A percentile compares a stretch with the other conserved stretches of the same genome.
Conservation (phyloP, 2,888 invertebrate species). For the Lasius platythorax region DNA sequence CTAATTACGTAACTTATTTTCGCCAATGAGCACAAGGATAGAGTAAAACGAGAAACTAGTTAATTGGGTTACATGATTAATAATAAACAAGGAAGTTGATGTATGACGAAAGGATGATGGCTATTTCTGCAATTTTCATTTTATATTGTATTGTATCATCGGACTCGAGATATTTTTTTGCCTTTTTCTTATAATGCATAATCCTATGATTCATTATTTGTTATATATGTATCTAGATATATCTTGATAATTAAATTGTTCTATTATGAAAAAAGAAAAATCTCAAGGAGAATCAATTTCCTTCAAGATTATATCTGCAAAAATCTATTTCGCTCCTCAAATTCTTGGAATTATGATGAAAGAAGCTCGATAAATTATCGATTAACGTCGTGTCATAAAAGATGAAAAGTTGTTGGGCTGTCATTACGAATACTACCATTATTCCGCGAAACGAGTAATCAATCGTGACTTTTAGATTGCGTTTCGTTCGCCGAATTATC, state of each 20-base stretch:
- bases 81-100: slow-evolving; percentile 6
- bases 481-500: slow-evolving; percentile 24
- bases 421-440: not conserved
- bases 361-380: slow-evolving; percentile 12
- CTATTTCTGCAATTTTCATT: not conserved
- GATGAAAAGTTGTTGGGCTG: slow-evolving; percentile 8
- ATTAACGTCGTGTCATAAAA: slow-evolving; percentile 2
- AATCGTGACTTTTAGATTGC: slow-evolving; percentile 27
- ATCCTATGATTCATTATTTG: not conserved
- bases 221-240: not conserved
- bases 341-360: not conserved
- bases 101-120: not conserved
- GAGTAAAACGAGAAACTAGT: slow-evolving; percentile 11
- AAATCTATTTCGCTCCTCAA: not conserved
- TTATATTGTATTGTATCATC: not conserved
- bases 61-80: slow-evolving; percentile 27
- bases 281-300: not conserved
- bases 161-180: not conserved
- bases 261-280: not conserved
- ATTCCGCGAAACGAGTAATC: slow-evolving; percentile 29
- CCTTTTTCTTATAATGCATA: not conserved
- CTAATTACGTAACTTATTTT: slow-evolving; percentile 43
- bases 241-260: not conserved
- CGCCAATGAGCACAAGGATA: not conserved
- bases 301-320: not conserved